Evolutionary conservation across 2,113 vertebrate species (phyloP).

Genomic region (Phoenicopterus ruber): DNA sequence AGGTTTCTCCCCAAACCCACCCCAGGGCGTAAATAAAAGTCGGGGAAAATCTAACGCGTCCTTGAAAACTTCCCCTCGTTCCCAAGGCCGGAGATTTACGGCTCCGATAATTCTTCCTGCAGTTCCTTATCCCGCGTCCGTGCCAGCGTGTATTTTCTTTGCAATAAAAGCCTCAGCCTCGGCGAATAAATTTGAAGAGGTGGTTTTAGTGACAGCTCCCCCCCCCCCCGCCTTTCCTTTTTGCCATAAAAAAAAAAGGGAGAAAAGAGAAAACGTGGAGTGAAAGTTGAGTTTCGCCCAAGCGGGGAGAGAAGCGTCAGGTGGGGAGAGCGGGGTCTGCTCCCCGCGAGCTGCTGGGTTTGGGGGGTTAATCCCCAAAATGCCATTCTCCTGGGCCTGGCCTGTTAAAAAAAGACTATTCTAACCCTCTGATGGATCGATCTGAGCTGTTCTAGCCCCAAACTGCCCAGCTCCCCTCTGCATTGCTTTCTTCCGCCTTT

Average conservation of each 20-base stretch:
- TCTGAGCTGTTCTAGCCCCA: not conserved
- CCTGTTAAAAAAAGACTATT: not conserved
- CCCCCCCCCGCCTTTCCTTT: no score
- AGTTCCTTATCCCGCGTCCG: not conserved
- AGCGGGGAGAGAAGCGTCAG: rapidly evolving
- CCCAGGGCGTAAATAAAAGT: not conserved
- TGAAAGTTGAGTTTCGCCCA: not conserved
- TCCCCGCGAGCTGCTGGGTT: not conserved
- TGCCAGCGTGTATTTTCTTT: conserved; percentile 45
- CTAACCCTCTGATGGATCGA: not conserved
- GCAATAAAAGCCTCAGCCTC: conserved; percentile 64
- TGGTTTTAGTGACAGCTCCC: conserved; percentile 59
- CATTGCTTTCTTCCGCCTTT: not conserved
- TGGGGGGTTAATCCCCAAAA: not conserved
- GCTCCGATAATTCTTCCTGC: not conserved
- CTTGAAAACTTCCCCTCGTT: conserved; percentile 30
- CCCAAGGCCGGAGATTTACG: conserved; percentile 5
- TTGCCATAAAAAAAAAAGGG: not conserved
- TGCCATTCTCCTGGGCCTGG: not conserved
- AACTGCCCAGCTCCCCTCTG: not conserved
- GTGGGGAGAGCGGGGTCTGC: not conserved
- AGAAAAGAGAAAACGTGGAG: not conserved
- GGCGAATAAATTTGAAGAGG: conserved; percentile 61
- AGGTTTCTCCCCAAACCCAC: not conserved
- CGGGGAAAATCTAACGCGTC: not conserved